phyloP scores from a whole-genome alignment of 2,888 invertebrate species.

The Platycheirus rosarum region DNA sequence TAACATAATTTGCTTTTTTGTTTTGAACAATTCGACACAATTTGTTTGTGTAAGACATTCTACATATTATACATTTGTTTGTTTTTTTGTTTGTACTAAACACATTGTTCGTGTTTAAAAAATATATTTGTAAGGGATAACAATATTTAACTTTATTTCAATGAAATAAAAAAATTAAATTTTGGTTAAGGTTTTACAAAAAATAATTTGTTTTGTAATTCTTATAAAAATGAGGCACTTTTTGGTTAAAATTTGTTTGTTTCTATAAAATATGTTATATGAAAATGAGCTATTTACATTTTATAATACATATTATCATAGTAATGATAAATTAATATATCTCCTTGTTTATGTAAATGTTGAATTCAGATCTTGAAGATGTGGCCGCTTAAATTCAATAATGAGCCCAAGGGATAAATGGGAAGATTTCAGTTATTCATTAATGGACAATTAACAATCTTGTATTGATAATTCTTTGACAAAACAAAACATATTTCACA shows the following conservation, averaged over 20 bases:
- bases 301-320: background rate
- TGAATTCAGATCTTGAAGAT: too few relatives aligned
- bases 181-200: constrained; percentile 30
- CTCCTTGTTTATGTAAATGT: too few relatives aligned
- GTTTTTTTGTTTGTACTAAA: constrained; percentile 55
- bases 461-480: too few relatives aligned
- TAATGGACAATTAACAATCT: too few relatives aligned
- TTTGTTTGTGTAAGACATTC: background rate
- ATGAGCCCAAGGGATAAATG: too few relatives aligned
- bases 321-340: too few relatives aligned
- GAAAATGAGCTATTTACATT: constrained; percentile 46
- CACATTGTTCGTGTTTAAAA: constrained; percentile 38
- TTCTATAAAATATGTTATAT: constrained; percentile 13
- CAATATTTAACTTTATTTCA: constrained; percentile 7
- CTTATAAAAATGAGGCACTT: constrained; percentile 70
- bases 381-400: too few relatives aligned
- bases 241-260: constrained; percentile 64
- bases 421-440: too few relatives aligned
- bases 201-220: constrained; percentile 33
- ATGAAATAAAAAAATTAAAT: constrained; percentile 26
- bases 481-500: too few relatives aligned
- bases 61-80: background rate
- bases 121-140: constrained; percentile 33
- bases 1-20: constrained; percentile 26
- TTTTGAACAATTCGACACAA: constrained; percentile 62